phyloP scores from a whole-genome alignment of 2,797 vertebrate genomes.

The Sebastes taczanowskii region DNA sequence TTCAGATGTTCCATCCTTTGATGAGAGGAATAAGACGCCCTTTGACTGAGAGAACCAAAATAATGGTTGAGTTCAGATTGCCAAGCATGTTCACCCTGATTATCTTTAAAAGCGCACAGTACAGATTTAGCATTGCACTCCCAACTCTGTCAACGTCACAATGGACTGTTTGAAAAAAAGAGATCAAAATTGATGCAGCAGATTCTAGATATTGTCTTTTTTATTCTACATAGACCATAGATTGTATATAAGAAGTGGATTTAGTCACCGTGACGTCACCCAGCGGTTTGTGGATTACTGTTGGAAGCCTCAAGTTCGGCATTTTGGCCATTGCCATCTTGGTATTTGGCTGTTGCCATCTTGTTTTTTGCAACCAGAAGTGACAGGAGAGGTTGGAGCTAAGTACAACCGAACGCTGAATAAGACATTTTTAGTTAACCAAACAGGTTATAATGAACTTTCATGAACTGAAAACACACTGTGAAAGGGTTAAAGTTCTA shows the following conservation, averaged over 20 bases:
- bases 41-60: constrained; percentile 9
- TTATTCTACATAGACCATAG: too few relatives aligned
- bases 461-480: too few relatives aligned
- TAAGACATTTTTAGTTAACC: rapidly evolving
- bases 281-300: rapidly evolving
- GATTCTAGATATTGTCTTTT: not conserved
- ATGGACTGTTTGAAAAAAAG: not conserved
- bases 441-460: too few relatives aligned
- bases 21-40: not conserved
- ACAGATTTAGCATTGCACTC: not conserved
- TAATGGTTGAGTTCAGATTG: not conserved
- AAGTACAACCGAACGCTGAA: too few relatives aligned
- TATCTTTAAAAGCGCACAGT: not conserved
- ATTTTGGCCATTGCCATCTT: too few relatives aligned
- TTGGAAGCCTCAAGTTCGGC: rapidly evolving
- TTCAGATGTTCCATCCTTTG: constrained; percentile 36
- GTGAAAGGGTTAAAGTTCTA: too few relatives aligned
- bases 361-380: too few relatives aligned
- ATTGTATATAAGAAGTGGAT: too few relatives aligned
- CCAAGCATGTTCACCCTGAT: not conserved
- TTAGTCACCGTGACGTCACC: too few relatives aligned
- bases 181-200: too few relatives aligned
- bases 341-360: rapidly evolving
- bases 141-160: not conserved
- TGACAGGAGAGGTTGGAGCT: too few relatives aligned